These are phyloP conservation scores for Nephrotoma guestfalica DNA, from an alignment of 2,888 invertebrate genomes.

Conservation along the genomic window DNA sequence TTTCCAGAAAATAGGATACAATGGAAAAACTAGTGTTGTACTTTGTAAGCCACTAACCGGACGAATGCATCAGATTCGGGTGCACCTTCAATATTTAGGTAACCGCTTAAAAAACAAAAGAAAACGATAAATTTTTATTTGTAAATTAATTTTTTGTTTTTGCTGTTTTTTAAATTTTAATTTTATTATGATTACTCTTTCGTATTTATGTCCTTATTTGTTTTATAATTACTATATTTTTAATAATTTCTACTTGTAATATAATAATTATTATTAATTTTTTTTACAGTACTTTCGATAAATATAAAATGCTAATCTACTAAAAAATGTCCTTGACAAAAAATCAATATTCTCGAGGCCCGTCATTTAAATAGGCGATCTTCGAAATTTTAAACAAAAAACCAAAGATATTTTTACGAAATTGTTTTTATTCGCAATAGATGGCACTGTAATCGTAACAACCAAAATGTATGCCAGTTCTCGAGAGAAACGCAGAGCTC, in stretches of 20 bases:
- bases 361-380: too few species aligned
- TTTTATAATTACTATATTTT: background rate
- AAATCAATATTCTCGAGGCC: too few species aligned
- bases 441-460: too few species aligned
- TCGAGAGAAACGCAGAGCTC: too few species aligned
- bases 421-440: too few species aligned
- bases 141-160: background rate
- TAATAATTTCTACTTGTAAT: background rate
- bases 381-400: too few species aligned
- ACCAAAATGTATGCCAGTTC: too few species aligned
- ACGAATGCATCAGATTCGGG: conserved; percentile 96
- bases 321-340: too few species aligned
- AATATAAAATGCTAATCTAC: background rate
- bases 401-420: too few species aligned
- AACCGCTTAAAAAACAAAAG: conserved; percentile 16
- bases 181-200: background rate
- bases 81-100: conserved; percentile 96
- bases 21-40: conserved; percentile 83
- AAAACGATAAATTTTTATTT: background rate
- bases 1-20: conserved; percentile 80
- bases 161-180: background rate
- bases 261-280: background rate
- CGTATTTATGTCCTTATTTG: background rate
- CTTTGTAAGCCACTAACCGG: conserved; percentile 91
- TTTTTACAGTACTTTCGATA: background rate